These are phyloP conservation scores for Cuniculus paca DNA, from an alignment of 2,797 vertebrate genomes.

Conservation along the genomic window DNA sequence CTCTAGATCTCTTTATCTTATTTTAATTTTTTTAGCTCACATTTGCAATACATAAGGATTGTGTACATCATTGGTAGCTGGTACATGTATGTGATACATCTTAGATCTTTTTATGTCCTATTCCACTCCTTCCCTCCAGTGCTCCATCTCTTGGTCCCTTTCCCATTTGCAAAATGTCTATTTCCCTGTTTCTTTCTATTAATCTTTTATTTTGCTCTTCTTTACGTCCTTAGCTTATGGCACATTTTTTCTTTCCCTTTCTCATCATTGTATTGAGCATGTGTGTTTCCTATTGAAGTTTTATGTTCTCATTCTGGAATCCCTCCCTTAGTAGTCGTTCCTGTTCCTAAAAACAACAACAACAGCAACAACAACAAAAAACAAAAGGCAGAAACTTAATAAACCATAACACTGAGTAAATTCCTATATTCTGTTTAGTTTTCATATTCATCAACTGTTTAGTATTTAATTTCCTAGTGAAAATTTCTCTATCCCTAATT, in stretches of 20 bases:
- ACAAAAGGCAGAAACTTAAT: conserved; percentile 15
- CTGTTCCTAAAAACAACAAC: conserved; percentile 64
- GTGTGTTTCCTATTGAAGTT: not conserved
- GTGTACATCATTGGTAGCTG: not conserved
- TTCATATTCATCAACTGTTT: not conserved
- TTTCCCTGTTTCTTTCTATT: not conserved
- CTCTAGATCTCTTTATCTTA: not conserved
- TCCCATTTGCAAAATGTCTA: not conserved
- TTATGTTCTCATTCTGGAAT: not conserved
- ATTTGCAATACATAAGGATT: not conserved
- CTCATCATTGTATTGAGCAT: fast-evolving
- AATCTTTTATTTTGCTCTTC: not conserved
- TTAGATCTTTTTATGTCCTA: not conserved
- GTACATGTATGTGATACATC: not conserved
- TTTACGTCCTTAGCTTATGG: conserved; percentile 6
- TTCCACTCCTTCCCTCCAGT: not conserved
- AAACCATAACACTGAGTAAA: not conserved
- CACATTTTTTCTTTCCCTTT: fast-evolving
- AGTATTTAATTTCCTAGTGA: conserved; percentile 35
- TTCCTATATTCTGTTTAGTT: not conserved
- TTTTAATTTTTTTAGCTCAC: not conserved
- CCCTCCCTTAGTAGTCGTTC: not conserved
- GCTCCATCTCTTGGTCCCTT: not conserved
- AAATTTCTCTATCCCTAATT: not conserved
- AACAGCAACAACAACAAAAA: no score